These are phyloP conservation scores for Heterotilapia buettikoferi DNA, from an alignment of 2,113 vertebrate species.

Conservation along the genomic window DNA sequence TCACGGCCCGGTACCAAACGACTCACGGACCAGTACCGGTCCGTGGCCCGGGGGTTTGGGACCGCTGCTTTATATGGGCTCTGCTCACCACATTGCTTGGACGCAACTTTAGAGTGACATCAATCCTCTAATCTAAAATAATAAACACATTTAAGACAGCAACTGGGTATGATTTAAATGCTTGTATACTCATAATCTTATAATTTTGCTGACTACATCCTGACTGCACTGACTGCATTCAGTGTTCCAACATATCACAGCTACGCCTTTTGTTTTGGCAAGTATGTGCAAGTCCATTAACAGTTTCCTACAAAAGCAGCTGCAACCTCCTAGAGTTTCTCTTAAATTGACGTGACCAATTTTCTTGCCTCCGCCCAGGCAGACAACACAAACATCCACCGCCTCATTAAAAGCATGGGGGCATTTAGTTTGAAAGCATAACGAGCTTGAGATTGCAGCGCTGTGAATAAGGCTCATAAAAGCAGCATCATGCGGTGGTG, in stretches of 20 bases:
- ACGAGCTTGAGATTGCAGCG: constrained; percentile 77
- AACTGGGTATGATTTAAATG: not conserved
- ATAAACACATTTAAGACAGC: not conserved
- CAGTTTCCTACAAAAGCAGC: not conserved
- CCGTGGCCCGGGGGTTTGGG: not conserved
- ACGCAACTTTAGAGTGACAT: not conserved
- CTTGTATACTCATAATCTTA: not conserved
- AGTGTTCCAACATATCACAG: not conserved
- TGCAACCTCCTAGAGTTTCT: constrained; percentile 44
- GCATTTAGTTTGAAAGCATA: constrained; percentile 77
- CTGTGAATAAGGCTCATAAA: constrained; percentile 13
- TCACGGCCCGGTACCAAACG: accelerated
- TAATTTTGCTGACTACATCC: not conserved
- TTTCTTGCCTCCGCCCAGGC: constrained; percentile 67
- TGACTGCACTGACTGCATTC: not conserved
- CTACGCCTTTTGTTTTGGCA: not conserved
- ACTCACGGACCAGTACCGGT: not conserved
- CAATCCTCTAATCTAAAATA: not conserved
- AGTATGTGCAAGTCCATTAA: not conserved
- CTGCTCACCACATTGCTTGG: not conserved
- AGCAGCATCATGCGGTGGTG: not conserved
- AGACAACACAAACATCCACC: constrained; percentile 77
- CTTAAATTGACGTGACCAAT: constrained; percentile 78
- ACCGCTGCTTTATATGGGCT: not conserved
- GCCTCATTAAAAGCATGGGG: constrained; percentile 83